Base-by-base conservation (phyloP, 2,113 vertebrate genomes). In the Noturus placidus region DNA sequence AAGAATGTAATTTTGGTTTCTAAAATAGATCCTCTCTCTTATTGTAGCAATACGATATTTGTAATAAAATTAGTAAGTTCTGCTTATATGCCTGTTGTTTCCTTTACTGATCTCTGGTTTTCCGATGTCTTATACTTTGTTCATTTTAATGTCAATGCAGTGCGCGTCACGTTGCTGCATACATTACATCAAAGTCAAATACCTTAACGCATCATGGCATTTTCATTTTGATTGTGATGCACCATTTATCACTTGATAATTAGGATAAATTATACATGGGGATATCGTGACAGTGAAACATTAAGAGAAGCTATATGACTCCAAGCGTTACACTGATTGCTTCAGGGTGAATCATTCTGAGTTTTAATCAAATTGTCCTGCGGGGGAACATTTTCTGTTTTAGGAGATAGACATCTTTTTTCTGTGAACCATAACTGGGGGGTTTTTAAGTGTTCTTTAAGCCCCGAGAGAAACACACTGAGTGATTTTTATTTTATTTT, bases 191-290 rank as follows among this genome's bases (percentile, higher is more conserved):
- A 80, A 80, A 59, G 77, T 86, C 85, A 70, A 56, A 50, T 52
- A 46, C 30, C 61, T 54, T 67, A 79, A 86, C 50, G 61, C 76
- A 80, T 86, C 76, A 56, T 52, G 50, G 61, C 59, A 86, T 80
- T 86, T 86, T 86, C 61, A 86, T 86, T 86, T 86, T 86, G 76
- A 56, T 86, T 38, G 61, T 80, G 79, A 74, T 82, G 79, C 78
- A 82, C 86, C 65, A 86, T 65, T 87, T 20, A 72, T 70, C 65
- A 82, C 35, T 82, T 74, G 86, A 82, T 82, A 87, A 87, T 87
- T 59, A 74, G 30, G 61, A 86, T 67, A 65, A 79, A 86, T 79
- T 46, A 54, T n/a, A 65, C 76, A 86, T 33, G 33, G 65, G 74
- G 27, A 10, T 56, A 15, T 65, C 61, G 27, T 65, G 74, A 78